Evolutionary conservation across 2,797 vertebrate species (phyloP).

Genomic region (Psittacula echo): DNA sequence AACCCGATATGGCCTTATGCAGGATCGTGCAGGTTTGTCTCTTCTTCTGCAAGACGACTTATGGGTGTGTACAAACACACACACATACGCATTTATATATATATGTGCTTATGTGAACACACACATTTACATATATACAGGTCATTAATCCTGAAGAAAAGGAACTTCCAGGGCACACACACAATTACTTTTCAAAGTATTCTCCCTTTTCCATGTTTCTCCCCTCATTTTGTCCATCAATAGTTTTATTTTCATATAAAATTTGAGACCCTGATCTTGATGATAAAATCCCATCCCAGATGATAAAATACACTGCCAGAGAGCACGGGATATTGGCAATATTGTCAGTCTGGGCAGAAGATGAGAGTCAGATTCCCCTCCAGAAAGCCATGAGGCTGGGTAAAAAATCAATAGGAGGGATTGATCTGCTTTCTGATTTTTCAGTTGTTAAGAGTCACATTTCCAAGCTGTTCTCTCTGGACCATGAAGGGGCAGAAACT

Average conservation of each 20-base stretch:
- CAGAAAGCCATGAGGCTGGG: neutral
- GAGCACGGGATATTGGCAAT: conserved; percentile 26
- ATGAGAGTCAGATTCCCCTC: neutral
- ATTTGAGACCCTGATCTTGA: neutral
- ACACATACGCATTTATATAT: too few species aligned
- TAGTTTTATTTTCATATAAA: conserved; percentile 12
- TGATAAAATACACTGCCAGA: neutral
- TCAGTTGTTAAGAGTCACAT: conserved; percentile 35
- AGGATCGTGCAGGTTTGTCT: neutral
- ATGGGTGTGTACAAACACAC: neutral
- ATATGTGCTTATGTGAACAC: neutral
- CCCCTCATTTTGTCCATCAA: neutral
- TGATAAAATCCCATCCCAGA: neutral
- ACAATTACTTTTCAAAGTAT: neutral
- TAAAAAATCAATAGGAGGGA: conserved; percentile 56
- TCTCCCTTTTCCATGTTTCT: neutral
- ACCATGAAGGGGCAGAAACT: conserved; percentile 22
- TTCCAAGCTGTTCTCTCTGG: conserved; percentile 47
- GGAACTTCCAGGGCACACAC: neutral
- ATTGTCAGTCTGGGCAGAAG: conserved; percentile 7
- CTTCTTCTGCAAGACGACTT: neutral
- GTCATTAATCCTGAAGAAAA: neutral
- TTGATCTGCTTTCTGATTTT: conserved; percentile 55
- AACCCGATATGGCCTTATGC: neutral
- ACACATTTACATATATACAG: neutral